Evolutionary conservation across 1,140 invertebrate genomes (phyloP).

Genomic region (Apocrypta bakeri): DNA sequence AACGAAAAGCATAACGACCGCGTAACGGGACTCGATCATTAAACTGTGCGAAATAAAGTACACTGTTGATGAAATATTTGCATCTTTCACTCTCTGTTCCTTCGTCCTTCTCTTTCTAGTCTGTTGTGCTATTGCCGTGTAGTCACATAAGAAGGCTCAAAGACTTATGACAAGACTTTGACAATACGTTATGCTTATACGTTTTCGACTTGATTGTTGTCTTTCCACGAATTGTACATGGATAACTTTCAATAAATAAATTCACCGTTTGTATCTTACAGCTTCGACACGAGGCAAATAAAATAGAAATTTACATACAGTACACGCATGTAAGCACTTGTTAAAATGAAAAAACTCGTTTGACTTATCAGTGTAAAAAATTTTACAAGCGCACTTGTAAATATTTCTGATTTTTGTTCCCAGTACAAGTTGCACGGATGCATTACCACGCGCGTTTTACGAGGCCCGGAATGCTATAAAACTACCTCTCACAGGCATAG

Average conservation of each 20-base stretch:
- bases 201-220: no score
- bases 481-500: not conserved
- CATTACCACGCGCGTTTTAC: constrained; percentile 13
- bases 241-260: no score
- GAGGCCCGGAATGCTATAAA: constrained; percentile 1
- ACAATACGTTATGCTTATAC: no score
- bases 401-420: constrained; percentile 19
- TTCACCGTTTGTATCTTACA: no score
- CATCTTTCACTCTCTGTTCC: not conserved
- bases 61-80: not conserved
- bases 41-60: not conserved
- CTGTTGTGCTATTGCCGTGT: not conserved
- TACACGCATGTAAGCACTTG: not conserved
- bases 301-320: not conserved
- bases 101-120: not conserved
- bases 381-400: not conserved
- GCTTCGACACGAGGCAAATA: not conserved
- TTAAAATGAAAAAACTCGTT: not conserved
- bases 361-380: not conserved
- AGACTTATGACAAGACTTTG: not conserved
- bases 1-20: constrained; percentile 24
- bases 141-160: not conserved
- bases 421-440: not conserved
- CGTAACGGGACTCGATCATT: constrained; percentile 1
- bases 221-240: no score